Conservation (phyloP, 2,888 invertebrate genomes). For the Agelastica alni region DNA sequence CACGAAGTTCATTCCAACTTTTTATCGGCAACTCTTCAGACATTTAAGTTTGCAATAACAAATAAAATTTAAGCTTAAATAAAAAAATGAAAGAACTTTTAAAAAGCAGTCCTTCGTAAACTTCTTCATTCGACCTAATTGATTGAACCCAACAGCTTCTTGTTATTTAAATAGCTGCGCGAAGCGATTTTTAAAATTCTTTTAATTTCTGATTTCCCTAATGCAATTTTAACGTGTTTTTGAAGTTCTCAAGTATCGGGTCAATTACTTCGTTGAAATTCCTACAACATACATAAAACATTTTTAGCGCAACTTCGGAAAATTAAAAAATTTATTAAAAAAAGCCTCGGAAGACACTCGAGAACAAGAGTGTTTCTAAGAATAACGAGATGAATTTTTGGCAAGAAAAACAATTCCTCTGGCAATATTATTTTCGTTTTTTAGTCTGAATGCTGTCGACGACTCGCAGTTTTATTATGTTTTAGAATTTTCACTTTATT, state of each 20-base stretch:
- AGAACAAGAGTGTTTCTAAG: slow-evolving; percentile 9
- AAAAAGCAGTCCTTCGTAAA: neutral
- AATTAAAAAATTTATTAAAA: slow-evolving; percentile 22
- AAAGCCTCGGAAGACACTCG: neutral
- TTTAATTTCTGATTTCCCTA: slow-evolving; percentile 21
- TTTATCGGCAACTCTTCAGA: neutral
- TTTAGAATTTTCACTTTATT: too few relatives aligned
- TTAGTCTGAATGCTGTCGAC: too few relatives aligned
- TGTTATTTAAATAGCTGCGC: slow-evolving; percentile 6
- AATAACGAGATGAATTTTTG: slow-evolving; percentile 4
- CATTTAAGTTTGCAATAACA: neutral
- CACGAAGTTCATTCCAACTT: too few relatives aligned
- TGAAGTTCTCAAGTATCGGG: slow-evolving; percentile 12
- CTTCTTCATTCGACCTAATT: slow-evolving; percentile 8
- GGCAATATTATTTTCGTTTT: slow-evolving; percentile 11
- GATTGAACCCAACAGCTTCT: slow-evolving; percentile 8
- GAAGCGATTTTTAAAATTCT: slow-evolving; percentile 2
- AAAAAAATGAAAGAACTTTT: neutral
- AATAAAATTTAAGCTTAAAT: neutral
- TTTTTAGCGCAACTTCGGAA: slow-evolving; percentile 11
- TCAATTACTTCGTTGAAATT: slow-evolving; percentile 20
- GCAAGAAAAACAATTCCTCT: slow-evolving; percentile 3
- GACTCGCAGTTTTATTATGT: too few relatives aligned
- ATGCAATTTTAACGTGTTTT: slow-evolving; percentile 22
- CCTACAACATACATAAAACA: slow-evolving; percentile 22